Evolutionary conservation across 2,113 vertebrate genomes (phyloP).

Genomic region (Halcyon senegalensis): DNA sequence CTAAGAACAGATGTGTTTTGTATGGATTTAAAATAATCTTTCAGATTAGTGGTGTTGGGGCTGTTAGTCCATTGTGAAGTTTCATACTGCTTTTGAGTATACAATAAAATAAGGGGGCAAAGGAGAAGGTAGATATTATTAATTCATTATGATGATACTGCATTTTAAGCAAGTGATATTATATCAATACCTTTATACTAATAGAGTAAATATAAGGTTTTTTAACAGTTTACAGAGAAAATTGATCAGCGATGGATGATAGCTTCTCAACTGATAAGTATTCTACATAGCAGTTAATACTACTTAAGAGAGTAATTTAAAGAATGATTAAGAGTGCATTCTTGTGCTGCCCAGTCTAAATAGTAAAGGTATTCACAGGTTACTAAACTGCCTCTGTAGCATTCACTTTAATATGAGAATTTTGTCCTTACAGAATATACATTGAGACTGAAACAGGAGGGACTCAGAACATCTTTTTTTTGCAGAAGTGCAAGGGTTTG

Average conservation of each 20-base stretch:
- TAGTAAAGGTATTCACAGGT: not conserved
- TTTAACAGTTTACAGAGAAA: not conserved
- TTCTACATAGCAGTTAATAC: not conserved
- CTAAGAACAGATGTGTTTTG: not conserved
- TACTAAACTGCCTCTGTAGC: not conserved
- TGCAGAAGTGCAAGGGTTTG: not conserved
- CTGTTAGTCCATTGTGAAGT: not conserved
- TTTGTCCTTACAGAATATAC: not conserved
- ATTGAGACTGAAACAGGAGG: not conserved
- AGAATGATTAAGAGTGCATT: not conserved
- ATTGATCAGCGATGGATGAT: not conserved
- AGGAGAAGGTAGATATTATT: not conserved
- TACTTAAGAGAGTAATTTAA: not conserved
- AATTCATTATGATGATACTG: not conserved
- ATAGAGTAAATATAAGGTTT: not conserved
- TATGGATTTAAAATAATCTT: not conserved
- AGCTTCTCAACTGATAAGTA: not conserved
- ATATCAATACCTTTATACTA: not conserved
- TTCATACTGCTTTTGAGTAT: not conserved
- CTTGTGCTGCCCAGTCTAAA: not conserved
- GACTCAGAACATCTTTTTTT: not conserved
- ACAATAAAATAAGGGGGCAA: not conserved
- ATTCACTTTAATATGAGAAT: not conserved
- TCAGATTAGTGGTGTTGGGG: not conserved
- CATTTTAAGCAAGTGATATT: not conserved